A percentile compares a stretch with the other conserved stretches of the same genome.
Conservation (phyloP, 2,113 vertebrate genomes). For the Brachypodius melanocephalos region DNA sequence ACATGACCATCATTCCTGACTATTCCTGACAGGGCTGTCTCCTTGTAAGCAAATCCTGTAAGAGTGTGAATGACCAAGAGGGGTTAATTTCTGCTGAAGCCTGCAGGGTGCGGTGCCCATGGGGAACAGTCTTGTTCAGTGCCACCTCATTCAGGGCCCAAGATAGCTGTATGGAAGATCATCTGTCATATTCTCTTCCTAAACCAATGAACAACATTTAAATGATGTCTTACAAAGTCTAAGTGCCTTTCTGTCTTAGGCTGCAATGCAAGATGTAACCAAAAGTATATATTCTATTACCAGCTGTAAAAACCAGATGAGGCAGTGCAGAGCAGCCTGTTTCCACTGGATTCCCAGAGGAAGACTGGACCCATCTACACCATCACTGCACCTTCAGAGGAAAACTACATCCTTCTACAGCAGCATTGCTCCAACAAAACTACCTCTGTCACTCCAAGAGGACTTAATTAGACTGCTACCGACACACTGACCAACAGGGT, state of each 20-base stretch:
- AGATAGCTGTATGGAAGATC: background rate
- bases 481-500: background rate
- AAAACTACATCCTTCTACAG: background rate
- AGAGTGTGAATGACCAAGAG: background rate
- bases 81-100: background rate
- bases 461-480: background rate
- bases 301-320: background rate
- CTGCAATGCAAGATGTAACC: background rate
- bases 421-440: background rate
- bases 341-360: background rate
- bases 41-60: background rate
- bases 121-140: background rate
- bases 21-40: background rate
- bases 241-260: background rate
- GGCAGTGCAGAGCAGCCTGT: background rate
- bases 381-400: background rate
- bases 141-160: background rate
- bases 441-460: background rate
- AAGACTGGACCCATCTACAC: background rate
- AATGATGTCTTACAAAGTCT: background rate
- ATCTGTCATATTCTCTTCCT: background rate
- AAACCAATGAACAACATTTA: background rate
- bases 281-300: background rate
- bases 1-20: background rate
- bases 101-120: rapidly evolving